Evolutionary conservation across 2,888 invertebrate species (phyloP).

Genomic region (Sinopyrophorus schimmeli): DNA sequence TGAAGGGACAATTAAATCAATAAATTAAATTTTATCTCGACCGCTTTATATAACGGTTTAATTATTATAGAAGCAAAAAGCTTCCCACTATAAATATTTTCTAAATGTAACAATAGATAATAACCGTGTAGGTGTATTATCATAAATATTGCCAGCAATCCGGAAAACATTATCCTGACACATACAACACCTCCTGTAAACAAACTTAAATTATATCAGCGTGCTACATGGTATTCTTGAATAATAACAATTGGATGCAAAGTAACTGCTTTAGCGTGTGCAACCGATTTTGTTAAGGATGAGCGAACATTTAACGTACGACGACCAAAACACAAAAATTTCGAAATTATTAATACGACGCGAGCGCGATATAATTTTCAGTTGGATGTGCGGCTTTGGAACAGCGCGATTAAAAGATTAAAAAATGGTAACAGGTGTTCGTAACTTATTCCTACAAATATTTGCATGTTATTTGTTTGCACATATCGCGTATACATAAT

Average conservation of each 20-base stretch:
- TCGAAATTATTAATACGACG: no score
- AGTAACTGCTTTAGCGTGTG: constrained; percentile 18
- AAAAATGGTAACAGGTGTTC: no score
- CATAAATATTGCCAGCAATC: constrained; percentile 24
- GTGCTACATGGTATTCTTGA: constrained; percentile 21
- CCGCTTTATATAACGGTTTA: constrained; percentile 5
- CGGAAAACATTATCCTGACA: constrained; percentile 27
- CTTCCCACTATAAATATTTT: constrained; percentile 8
- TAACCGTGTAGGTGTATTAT: constrained; percentile 11
- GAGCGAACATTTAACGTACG: neutral
- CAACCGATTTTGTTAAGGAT: constrained; percentile 16
- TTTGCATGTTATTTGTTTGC: no score
- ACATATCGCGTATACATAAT: no score
- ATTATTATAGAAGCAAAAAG: constrained; percentile 2
- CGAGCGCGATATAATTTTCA: no score
- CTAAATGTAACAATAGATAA: constrained; percentile 19
- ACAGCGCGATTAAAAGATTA: no score
- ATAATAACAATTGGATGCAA: constrained; percentile 28
- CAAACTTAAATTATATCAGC: constrained; percentile 24
- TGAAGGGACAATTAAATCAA: no score
- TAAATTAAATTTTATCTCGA: no score
- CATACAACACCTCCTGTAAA: constrained; percentile 25
- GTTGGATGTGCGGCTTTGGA: no score
- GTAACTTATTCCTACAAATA: no score
- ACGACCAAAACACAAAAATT: no score